These are phyloP conservation scores for Limnothrissa miodon DNA, from an alignment of 2,113 vertebrate species.

Conservation along the genomic window DNA sequence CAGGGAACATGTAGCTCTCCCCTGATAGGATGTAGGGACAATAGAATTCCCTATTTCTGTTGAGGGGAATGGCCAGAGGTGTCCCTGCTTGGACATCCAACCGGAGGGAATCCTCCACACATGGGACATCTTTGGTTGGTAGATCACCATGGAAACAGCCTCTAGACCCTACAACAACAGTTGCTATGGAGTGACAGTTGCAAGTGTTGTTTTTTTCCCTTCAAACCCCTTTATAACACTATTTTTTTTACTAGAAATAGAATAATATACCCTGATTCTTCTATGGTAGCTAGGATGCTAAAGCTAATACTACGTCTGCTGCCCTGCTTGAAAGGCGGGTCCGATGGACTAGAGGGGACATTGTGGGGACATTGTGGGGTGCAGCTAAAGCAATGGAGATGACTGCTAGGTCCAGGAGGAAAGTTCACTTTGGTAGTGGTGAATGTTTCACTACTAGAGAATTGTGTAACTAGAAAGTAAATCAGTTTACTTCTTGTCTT, in stretches of 20 bases:
- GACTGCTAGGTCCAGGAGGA: background rate
- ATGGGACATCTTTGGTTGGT: constrained; percentile 85
- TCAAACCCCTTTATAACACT: background rate
- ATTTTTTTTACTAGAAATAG: background rate
- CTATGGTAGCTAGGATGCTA: background rate
- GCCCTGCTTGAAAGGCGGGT: background rate
- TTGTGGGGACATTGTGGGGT: background rate
- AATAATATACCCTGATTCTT: background rate
- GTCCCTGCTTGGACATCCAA: background rate
- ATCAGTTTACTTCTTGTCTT: too few relatives aligned
- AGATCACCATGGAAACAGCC: constrained; percentile 81
- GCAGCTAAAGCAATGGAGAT: background rate
- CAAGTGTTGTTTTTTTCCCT: constrained; percentile 40
- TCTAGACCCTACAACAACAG: constrained; percentile 62
- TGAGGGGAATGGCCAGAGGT: background rate
- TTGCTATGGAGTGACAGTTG: constrained; percentile 65
- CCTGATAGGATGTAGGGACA: background rate
- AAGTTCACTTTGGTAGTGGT: background rate
- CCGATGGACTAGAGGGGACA: background rate
- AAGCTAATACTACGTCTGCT: background rate
- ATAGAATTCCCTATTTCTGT: background rate
- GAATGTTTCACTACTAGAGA: background rate
- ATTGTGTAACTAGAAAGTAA: background rate
- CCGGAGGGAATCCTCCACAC: constrained; percentile 76
- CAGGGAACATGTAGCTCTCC: background rate